Evolutionary conservation across 1,140 invertebrate species (phyloP).

Genomic region (Trigoniulus corallinus): DNA sequence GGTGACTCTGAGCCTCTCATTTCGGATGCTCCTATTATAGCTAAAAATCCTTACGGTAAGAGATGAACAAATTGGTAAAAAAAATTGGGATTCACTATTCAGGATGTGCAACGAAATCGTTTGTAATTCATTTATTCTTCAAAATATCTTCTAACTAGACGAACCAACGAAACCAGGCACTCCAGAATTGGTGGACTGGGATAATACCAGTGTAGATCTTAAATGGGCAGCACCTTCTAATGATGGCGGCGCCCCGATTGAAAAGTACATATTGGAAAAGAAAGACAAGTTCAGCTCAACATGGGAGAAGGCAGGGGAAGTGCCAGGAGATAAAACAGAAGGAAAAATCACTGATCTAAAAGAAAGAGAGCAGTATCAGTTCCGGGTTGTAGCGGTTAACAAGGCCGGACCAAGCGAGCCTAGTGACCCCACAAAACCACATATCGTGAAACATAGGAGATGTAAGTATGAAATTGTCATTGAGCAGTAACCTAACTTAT

Average conservation of each 20-base stretch:
- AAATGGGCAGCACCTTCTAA: conserved; percentile 82
- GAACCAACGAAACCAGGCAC: conserved; percentile 71
- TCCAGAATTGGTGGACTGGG: conserved; percentile 78
- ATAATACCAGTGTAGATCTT: conserved; percentile 80
- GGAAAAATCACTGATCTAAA: conserved; percentile 72
- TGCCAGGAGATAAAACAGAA: conserved; percentile 54
- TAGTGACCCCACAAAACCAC: conserved; percentile 85
- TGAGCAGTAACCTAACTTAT: not conserved
- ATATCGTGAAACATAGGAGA: conserved; percentile 74
- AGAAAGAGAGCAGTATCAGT: conserved; percentile 84
- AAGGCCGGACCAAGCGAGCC: conserved; percentile 84
- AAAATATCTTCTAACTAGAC: too few relatives aligned
- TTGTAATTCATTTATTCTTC: not conserved
- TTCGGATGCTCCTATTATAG: conserved; percentile 62
- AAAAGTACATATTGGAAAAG: conserved; percentile 96
- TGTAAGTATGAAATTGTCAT: conserved; percentile 38
- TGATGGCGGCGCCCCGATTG: conserved; percentile 89
- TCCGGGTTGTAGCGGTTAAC: conserved; percentile 87
- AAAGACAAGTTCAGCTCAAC: conserved; percentile 64
- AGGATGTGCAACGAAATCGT: not conserved
- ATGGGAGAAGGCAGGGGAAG: conserved; percentile 61
- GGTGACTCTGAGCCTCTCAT: conserved; percentile 87
- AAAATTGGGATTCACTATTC: not conserved
- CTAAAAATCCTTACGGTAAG: conserved; percentile 93
- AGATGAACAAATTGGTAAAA: too few relatives aligned